Evolutionary conservation across 2,888 invertebrate genomes (phyloP).

Genomic region (Drosophila mettleri): DNA sequence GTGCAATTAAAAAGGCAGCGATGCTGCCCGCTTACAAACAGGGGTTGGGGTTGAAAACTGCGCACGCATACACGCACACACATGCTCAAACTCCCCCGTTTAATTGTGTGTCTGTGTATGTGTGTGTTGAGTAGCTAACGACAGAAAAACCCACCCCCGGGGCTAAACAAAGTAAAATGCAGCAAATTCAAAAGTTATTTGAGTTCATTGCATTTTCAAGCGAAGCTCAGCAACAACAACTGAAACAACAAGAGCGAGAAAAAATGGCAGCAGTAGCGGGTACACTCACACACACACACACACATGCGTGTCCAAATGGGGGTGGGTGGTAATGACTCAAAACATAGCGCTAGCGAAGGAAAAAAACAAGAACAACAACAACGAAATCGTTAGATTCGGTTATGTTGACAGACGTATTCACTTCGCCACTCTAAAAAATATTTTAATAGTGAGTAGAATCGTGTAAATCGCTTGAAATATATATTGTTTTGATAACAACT

Average conservation of each 20-base stretch:
- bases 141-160: conserved; percentile 72
- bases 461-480: too few species aligned
- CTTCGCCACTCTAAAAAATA: conserved; percentile 37
- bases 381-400: conserved; percentile 66
- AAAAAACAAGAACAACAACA: conserved; percentile 49
- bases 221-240: conserved; percentile 66
- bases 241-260: conserved; percentile 47
- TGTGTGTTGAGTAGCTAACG: conserved; percentile 67
- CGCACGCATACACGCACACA: conserved; percentile 53
- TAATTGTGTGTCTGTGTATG: conserved; percentile 60
- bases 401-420: conserved; percentile 58
- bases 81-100: conserved; percentile 57
- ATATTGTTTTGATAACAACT: too few species aligned
- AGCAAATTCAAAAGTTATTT: conserved; percentile 82
- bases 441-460: too few species aligned
- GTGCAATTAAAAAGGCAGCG: conserved; percentile 80
- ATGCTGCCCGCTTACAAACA: conserved; percentile 36
- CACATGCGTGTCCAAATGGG: conserved; percentile 29
- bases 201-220: conserved; percentile 84
- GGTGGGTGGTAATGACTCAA: conserved; percentile 82
- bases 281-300: conserved; percentile 25
- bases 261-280: conserved; percentile 36
- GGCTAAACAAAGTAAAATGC: conserved; percentile 73
- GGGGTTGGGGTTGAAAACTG: conserved; percentile 77
- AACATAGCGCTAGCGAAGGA: conserved; percentile 59